phyloP scores from a whole-genome alignment of 2,113 vertebrate genomes.

The Strix aluco region DNA sequence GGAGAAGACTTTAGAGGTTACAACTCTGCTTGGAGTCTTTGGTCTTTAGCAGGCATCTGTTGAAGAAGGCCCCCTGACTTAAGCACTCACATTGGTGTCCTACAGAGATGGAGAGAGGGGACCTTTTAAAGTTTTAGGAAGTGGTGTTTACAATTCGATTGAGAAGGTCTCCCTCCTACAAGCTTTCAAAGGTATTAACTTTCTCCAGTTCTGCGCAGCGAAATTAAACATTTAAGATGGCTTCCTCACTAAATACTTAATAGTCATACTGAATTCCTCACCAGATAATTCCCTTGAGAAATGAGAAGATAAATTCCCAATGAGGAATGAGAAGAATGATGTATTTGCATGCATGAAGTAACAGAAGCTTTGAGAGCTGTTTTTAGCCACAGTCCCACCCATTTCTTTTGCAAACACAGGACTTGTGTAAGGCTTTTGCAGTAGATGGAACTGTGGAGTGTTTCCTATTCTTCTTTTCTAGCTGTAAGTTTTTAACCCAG shows the following conservation, averaged over 20 bases:
- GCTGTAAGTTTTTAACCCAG: not conserved
- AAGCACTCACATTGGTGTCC: not conserved
- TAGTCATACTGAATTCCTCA: not conserved
- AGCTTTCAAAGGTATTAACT: not conserved
- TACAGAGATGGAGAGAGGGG: not conserved
- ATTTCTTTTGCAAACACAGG: not conserved
- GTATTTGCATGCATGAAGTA: not conserved
- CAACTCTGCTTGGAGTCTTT: not conserved
- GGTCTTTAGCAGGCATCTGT: not conserved
- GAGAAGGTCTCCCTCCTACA: not conserved
- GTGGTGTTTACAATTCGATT: not conserved
- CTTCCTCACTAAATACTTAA: not conserved
- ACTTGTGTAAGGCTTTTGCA: not conserved
- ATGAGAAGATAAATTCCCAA: not conserved
- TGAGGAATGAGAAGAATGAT: not conserved
- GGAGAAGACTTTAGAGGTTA: not conserved
- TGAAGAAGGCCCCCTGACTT: not conserved
- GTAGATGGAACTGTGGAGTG: accelerated
- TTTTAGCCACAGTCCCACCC: not conserved
- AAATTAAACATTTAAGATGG: not conserved
- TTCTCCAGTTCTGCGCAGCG: not conserved
- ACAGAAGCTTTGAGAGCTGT: not conserved
- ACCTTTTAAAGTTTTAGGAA: not conserved
- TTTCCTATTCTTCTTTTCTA: not conserved
- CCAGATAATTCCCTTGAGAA: not conserved